Conservation (phyloP, 2,113 vertebrate genomes). For the Centrocercus urophasianus region DNA sequence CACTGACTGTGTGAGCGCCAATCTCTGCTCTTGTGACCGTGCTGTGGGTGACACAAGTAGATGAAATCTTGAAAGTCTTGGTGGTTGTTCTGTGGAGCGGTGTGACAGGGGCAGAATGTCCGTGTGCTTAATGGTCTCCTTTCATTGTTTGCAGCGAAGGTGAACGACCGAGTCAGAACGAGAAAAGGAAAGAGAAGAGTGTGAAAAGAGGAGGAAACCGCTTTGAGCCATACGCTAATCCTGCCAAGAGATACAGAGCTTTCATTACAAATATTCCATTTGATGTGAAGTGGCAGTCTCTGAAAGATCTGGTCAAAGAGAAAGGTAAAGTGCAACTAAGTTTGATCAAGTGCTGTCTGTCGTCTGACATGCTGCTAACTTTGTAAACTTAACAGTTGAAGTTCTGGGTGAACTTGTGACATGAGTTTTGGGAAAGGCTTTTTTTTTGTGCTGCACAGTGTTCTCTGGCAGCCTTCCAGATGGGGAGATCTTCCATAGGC, state of each 20-base stretch:
- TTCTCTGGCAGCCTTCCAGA: slow-evolving; percentile 41
- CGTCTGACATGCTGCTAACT: slow-evolving; percentile 61
- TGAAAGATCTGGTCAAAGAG: slow-evolving; percentile 98
- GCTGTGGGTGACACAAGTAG: neutral
- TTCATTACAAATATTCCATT: slow-evolving; percentile 99
- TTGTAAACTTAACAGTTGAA: slow-evolving; percentile 29
- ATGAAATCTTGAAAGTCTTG: neutral
- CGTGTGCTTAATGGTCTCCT: neutral
- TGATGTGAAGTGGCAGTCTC: slow-evolving; percentile 97
- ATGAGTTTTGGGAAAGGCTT: slow-evolving; percentile 6
- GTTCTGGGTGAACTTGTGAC: slow-evolving; percentile 32
- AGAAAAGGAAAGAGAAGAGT: slow-evolving; percentile 91
- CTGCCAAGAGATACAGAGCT: slow-evolving; percentile 90
- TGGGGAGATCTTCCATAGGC: neutral
- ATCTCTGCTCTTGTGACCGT: neutral
- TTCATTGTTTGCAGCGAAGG: slow-evolving; percentile 75
- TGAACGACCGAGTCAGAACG: slow-evolving; percentile 83
- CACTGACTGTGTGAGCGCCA: fast-evolving
- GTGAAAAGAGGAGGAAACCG: slow-evolving; percentile 90
- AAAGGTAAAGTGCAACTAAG: slow-evolving; percentile 88
- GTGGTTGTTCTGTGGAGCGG: neutral
- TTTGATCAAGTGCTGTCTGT: slow-evolving; percentile 59
- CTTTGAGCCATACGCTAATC: slow-evolving; percentile 91
- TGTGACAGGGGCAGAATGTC: neutral
- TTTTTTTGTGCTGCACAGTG: neutral